phyloP scores from a whole-genome alignment of 2,888 invertebrate genomes.

The Hirtodrosophila histrioides region DNA sequence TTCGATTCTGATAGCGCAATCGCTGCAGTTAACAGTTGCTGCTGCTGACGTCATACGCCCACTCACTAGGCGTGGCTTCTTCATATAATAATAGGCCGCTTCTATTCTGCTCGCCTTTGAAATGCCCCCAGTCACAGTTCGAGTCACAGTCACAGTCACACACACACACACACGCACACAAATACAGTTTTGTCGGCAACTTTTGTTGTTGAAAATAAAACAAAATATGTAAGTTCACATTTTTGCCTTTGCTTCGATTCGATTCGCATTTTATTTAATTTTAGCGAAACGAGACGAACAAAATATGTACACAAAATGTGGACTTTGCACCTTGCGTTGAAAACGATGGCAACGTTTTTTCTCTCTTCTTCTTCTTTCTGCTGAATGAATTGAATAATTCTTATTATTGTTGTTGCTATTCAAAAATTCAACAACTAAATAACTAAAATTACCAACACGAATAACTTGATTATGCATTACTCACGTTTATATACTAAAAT shows the following conservation, averaged over 20 bases:
- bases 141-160: slow-evolving; percentile 7
- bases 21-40: slow-evolving; percentile 30
- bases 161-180: neutral
- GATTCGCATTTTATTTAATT: slow-evolving; percentile 73
- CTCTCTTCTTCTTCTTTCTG: slow-evolving; percentile 43
- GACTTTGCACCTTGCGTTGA: slow-evolving; percentile 64
- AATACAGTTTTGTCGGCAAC: slow-evolving; percentile 31
- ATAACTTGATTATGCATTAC: neutral
- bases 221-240: slow-evolving; percentile 60
- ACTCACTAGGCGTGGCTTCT: slow-evolving; percentile 18
- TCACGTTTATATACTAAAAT: slow-evolving; percentile 1
- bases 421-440: slow-evolving; percentile 17
- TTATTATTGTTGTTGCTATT: slow-evolving; percentile 22
- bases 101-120: slow-evolving; percentile 25
- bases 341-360: slow-evolving; percentile 23
- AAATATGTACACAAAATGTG: slow-evolving; percentile 46
- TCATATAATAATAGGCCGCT: slow-evolving; percentile 16
- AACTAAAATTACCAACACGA: slow-evolving; percentile 1
- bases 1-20: slow-evolving; percentile 38
- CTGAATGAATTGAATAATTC: slow-evolving; percentile 54
- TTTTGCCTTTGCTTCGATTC: slow-evolving; percentile 53
- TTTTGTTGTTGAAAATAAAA: slow-evolving; percentile 45
- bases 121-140: slow-evolving; percentile 20
- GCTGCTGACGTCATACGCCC: slow-evolving; percentile 44
- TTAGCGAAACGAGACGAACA: slow-evolving; percentile 66